Conservation (phyloP, 2,797 vertebrate genomes). For the Okamejei kenojei region DNA sequence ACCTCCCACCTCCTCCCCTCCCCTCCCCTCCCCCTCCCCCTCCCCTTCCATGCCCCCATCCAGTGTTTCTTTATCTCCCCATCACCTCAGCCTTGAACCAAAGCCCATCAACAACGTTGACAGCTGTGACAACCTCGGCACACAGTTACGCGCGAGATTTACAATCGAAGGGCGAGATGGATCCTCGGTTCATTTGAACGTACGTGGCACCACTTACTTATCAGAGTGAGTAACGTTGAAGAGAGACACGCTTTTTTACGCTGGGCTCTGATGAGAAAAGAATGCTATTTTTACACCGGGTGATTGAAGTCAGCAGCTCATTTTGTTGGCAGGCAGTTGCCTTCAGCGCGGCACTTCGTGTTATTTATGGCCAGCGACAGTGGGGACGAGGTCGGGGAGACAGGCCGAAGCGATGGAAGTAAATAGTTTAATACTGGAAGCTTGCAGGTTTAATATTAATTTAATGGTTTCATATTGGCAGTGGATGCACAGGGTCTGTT, state of each 20-base stretch:
- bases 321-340: constrained; percentile 5
- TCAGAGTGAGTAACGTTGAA: constrained; percentile 1
- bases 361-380: neutral
- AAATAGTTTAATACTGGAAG: neutral
- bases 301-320: constrained; percentile 1
- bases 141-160: neutral
- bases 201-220: neutral
- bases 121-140: neutral
- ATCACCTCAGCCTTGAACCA: neutral
- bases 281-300: constrained; percentile 2
- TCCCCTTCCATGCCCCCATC: neutral
- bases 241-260: neutral
- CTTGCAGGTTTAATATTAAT: too few species aligned
- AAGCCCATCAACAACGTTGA: neutral
- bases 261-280: neutral
- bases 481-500: too few species aligned
- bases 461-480: neutral
- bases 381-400: neutral
- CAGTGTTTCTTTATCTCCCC: neutral
- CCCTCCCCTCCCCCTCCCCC: too few species aligned
- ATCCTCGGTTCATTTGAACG: neutral
- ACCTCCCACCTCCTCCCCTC: neutral
- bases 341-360: neutral
- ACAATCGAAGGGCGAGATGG: neutral
- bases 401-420: too few species aligned